Conservation (phyloP, 2,113 vertebrate species). For the Crotophaga sulcirostris region DNA sequence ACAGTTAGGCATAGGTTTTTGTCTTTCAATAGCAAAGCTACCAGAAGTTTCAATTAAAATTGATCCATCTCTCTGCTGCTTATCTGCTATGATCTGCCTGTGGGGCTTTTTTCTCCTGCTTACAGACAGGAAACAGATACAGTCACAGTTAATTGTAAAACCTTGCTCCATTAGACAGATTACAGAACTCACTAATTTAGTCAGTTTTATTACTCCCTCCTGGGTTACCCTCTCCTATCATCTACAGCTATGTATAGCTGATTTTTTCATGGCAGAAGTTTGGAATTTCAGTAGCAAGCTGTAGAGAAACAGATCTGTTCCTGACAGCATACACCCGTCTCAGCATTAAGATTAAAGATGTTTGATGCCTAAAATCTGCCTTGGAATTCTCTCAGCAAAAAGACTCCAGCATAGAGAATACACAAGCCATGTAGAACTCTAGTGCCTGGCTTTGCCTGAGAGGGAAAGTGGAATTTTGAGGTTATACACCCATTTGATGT, state of each 20-base stretch:
- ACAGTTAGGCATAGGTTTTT: background rate
- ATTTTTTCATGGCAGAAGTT: background rate
- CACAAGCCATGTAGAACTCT: background rate
- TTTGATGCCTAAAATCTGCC: background rate
- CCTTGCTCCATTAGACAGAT: constrained; percentile 33
- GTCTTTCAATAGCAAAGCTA: background rate
- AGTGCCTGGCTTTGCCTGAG: background rate
- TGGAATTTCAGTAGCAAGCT: constrained; percentile 1
- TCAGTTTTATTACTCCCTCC: background rate
- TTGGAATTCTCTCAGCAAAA: background rate
- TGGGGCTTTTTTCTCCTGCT: background rate
- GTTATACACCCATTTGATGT: background rate
- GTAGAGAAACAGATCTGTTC: background rate
- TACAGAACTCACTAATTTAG: background rate
- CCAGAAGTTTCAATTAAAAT: background rate
- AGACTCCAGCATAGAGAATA: background rate
- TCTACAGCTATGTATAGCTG: background rate
- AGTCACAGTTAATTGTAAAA: background rate
- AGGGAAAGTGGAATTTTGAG: background rate
- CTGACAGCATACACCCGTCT: background rate
- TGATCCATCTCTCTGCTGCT: background rate
- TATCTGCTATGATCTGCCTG: background rate
- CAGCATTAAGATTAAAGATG: background rate
- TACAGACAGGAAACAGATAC: background rate
- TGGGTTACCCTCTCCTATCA: background rate